Conservation (phyloP, 2,113 vertebrate species). For the Stercorarius parasiticus region DNA sequence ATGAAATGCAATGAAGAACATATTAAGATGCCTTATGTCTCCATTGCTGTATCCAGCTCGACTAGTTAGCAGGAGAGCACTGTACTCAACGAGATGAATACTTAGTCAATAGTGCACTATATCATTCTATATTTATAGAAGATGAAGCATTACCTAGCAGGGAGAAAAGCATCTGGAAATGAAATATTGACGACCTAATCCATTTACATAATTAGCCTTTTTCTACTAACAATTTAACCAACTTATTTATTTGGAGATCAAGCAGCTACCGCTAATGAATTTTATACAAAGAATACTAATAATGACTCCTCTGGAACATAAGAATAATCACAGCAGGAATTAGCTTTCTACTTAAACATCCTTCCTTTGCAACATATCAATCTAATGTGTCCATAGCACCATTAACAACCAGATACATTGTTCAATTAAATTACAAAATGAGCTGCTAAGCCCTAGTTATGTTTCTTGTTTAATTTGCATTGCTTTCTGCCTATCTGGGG, state of each 20-base stretch:
- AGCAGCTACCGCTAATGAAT: slow-evolving; percentile 79
- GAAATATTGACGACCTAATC: slow-evolving; percentile 77
- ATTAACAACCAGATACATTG: slow-evolving; percentile 90
- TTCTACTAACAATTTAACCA: slow-evolving; percentile 76
- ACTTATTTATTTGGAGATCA: slow-evolving; percentile 84
- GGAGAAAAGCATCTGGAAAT: slow-evolving; percentile 71
- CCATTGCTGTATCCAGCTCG: neutral
- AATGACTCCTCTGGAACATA: slow-evolving; percentile 72
- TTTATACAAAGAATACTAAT: slow-evolving; percentile 81
- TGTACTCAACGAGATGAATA: slow-evolving; percentile 22
- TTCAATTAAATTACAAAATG: slow-evolving; percentile 91
- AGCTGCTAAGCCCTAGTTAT: slow-evolving; percentile 77
- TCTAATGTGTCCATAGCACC: slow-evolving; percentile 85
- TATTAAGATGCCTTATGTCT: neutral
- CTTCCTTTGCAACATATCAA: slow-evolving; percentile 80
- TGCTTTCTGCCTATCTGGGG: slow-evolving; percentile 78
- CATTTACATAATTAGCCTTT: slow-evolving; percentile 82
- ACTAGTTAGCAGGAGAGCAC: neutral
- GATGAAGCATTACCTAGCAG: slow-evolving; percentile 56
- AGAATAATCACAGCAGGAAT: slow-evolving; percentile 81
- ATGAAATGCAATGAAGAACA: neutral
- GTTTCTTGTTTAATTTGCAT: slow-evolving; percentile 87
- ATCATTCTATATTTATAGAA: slow-evolving; percentile 53
- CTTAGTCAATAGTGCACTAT: slow-evolving; percentile 38
- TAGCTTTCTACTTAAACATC: slow-evolving; percentile 81